Evolutionary conservation across 1,140 invertebrate species (phyloP), one percentile per base, ranked within the genome.

Genomic region (Caenorhabditis remanei): DNA sequence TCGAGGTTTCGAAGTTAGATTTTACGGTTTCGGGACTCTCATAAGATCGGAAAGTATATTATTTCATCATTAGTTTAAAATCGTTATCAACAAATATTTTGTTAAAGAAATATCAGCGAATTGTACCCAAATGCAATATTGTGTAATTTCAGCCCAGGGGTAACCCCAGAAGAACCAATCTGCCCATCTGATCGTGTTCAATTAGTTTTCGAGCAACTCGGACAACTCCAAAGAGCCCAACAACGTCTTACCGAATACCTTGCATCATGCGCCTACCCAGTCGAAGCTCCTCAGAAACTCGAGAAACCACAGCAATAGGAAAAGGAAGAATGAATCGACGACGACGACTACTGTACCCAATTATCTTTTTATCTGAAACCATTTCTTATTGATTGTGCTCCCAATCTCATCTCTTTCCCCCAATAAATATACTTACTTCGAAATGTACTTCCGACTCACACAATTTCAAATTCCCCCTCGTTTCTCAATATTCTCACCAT

Each of bases 161-260:
- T 79, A 79, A 48, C 71, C 71, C 71, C 71, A 48, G 71, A 79
- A 79, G 46, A 79, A 0, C 43, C 71, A 13, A 4, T 79, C 46
- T 79, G 71, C 40, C 71, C 71, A 79, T 79, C 71, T 24, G 71
- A 79, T 11, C 71, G 71, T 79, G 71, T 79, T n/a, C 71, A 79
- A 79, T 7, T n/a, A 50, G 46, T 79, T 50, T 79, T 79, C 71
- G 71, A 79, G 71, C 71, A 79, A 79, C 71, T 79, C n/a, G 71
- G 9, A 9, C 43, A 53, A 24, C 46, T 79, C 21, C 71, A 79
- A 53, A 79, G 53, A 32, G 71, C 71, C n/a, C 71, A 79, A 79
- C 71, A 79, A 53, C 71, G 71, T 79, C 71, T 79, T 7, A 79
- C 71, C 7, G 46, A 79, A 24, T 79, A 79, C 71, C 71, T 79